A percentile compares a stretch with the other conserved stretches of the same genome.
phyloP scores from a whole-genome alignment of 2,797 vertebrate species.

The Callimico goeldii region DNA sequence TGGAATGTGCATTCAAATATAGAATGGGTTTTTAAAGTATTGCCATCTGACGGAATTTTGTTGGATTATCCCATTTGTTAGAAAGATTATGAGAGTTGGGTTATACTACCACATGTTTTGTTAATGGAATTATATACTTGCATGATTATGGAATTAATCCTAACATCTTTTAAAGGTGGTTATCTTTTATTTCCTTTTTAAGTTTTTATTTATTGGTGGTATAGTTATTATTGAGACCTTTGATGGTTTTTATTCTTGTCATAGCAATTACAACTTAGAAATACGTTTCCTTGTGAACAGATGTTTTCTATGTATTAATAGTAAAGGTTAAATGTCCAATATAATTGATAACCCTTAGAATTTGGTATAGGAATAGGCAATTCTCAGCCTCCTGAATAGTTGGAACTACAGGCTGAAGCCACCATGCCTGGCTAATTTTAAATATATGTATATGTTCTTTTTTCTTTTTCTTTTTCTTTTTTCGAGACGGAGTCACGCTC shows the following conservation, averaged over 20 bases:
- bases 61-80: slow-evolving; percentile 78
- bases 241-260: not conserved
- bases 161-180: not conserved
- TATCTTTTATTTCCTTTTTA: not conserved
- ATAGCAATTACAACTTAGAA: not conserved
- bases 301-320: not conserved
- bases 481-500: not conserved
- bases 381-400: not conserved
- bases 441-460: too few species aligned
- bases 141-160: not conserved
- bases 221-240: not conserved
- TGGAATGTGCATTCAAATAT: not conserved
- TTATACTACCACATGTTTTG: slow-evolving; percentile 71
- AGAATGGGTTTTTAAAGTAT: slow-evolving; percentile 62
- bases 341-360: not conserved
- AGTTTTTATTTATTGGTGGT: not conserved
- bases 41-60: slow-evolving; percentile 64
- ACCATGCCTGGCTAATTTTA: too few species aligned
- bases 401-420: too few species aligned
- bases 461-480: not conserved
- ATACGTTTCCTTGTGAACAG: not conserved
- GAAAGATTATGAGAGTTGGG: slow-evolving; percentile 71
- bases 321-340: not conserved
- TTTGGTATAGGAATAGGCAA: not conserved
- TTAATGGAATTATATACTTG: not conserved